Base-by-base conservation (phyloP, 2,113 vertebrate genomes). In the Anolis carolinensis region DNA sequence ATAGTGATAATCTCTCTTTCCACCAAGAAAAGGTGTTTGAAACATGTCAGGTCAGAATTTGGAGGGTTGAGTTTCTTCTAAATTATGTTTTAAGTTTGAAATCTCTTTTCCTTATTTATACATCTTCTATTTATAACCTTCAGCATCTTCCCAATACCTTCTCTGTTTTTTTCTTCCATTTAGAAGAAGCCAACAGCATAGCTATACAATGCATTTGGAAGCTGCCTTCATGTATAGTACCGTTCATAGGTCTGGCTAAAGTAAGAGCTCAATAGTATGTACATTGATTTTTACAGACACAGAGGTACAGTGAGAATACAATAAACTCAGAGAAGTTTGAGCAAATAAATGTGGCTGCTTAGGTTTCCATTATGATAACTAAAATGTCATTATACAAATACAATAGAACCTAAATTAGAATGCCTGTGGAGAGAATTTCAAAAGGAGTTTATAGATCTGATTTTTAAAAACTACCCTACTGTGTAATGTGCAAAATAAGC, bases 401-500 rank as follows among this genome's bases (percentile, higher is more conserved):
- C 30, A 73, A 62, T 62, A 80, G 77, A 62, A 72, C 65, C 52
- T 78, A 78, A 81, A 78, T 59, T 87, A 50, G 55, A 79, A 36
- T 63, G 39, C n/a, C 52, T 50, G 21, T 34, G 20, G 75, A 83
- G 36, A 88, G 87, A 86, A 92, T 86, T 81, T 11, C 50, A 93
- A 93, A n/a, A 65, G 7, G 21, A 23, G 7, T 0, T 72, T 89
- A 88, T 48, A 86, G 25, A 23, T 91, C 89, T 85, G 68, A 25
- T 32, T 88, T 90, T 70, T 83, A 85, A 23, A 84, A 87, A 83
- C 9, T 34, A 87, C 80, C 86, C 18, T 82, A 44, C 39, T 88
- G 32, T 89, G 73, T 84, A 39, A 62, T 87, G 52, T 85, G 62
- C 72, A 91, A 89, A 90, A 85, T 21, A 11, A 89, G 70, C 62